phyloP scores from a whole-genome alignment of 2,113 vertebrate species.

The Gila orcuttii region DNA sequence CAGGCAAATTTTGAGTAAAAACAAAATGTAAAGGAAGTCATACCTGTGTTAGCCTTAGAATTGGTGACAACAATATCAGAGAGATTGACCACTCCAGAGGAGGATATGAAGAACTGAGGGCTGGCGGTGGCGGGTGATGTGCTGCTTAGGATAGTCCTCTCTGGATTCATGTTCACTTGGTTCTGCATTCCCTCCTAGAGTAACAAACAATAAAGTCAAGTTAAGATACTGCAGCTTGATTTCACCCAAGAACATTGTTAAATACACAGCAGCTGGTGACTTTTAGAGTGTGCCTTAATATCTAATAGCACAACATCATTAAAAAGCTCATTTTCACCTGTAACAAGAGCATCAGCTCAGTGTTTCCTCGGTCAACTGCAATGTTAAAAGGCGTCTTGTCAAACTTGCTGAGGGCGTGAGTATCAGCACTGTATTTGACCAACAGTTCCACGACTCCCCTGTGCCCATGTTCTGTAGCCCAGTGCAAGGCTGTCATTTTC shows the following conservation, averaged over 20 bases:
- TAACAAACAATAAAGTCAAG: neutral
- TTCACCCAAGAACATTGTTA: neutral
- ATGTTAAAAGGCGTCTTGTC: constrained; percentile 82
- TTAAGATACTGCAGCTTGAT: neutral
- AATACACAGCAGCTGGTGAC: neutral
- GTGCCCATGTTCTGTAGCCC: constrained; percentile 79
- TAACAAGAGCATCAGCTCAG: constrained; percentile 77
- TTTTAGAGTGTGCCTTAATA: neutral
- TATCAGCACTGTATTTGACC: constrained; percentile 74
- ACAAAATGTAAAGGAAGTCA: neutral
- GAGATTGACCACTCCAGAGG: constrained; percentile 66
- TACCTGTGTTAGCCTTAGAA: constrained; percentile 70
- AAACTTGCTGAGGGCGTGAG: constrained; percentile 81
- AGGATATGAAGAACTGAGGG: constrained; percentile 66
- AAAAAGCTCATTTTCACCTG: constrained; percentile 63
- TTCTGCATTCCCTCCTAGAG: constrained; percentile 80
- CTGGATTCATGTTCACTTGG: constrained; percentile 61
- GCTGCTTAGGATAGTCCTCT: constrained; percentile 35
- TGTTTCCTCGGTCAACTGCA: constrained; percentile 79
- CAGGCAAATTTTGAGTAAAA: too few relatives aligned
- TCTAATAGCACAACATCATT: neutral
- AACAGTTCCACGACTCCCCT: constrained; percentile 75
- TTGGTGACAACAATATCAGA: constrained; percentile 65
- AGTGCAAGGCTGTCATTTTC: constrained; percentile 81
- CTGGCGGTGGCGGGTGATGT: constrained; percentile 59